Base-by-base conservation (phyloP, 1,140 invertebrate species). In the Caenorhabditis remanei region DNA sequence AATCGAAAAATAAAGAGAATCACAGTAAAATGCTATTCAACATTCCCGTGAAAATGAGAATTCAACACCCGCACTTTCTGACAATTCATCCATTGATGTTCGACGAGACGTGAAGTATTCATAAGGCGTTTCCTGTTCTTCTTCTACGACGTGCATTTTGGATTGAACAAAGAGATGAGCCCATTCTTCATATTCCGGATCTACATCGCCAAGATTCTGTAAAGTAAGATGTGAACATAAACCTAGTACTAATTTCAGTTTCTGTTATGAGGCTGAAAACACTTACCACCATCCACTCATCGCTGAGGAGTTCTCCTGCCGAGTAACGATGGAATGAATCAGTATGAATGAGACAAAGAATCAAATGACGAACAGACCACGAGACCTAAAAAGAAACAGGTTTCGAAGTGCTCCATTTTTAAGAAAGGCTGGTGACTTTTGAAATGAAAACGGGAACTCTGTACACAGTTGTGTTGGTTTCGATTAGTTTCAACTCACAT, bases 71-170 rank as follows among this genome's bases (percentile, higher is more conserved):
- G 75, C 56, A 48, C 84, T 50, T 55, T 89, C 88, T 6, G 82
- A 85, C 24, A 89, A 63, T 79, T 89, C 88, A 55, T 89, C 88
- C 88, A 89, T 89, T 13, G 65, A 83, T 0, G 87, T 84, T 61
- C 88, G 84, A 14, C 88, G 63, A 63, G 87, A 88, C 9, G 53
- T 90, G 63, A 63, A 88, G 87, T 89, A 89, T 71, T 89, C 88
- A 24, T 83, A 67, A 11, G 90, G 63, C 0, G 88, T 89, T 46
- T 89, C 88, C n/a, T 63, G 82, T 56, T 88, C 86, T 55, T 85
- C 83, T 11, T 85, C 83, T 19, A 86, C 86, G 14, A 58, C 86
- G n/a, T 58, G 63, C 21, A 75, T 84, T 61, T 48, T 85, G 2
- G 88, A 41, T 40, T 85, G 43, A 8, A 89, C 87, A 53, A 83